A percentile compares a stretch with the other conserved stretches of the same genome.
Evolutionary conservation across 2,888 invertebrate species (phyloP).

Genomic region (Lymantria dispar): DNA sequence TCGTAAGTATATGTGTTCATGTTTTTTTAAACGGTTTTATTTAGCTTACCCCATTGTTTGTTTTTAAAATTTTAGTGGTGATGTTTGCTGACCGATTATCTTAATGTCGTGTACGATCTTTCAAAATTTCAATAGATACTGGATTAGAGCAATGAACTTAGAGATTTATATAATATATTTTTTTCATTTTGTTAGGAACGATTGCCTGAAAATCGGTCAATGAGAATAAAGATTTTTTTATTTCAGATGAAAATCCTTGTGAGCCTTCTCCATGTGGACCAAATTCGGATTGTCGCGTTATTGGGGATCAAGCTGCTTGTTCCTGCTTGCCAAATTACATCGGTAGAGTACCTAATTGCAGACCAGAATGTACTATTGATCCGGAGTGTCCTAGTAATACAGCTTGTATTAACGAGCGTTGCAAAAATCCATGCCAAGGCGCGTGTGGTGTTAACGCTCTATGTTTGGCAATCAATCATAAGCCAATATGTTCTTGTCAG

Average conservation of each 20-base stretch:
- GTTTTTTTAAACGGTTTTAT: too few relatives aligned
- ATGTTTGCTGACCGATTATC: too few relatives aligned
- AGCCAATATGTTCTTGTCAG: slow-evolving; percentile 90
- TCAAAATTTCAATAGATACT: too few relatives aligned
- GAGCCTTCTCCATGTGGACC: slow-evolving; percentile 92
- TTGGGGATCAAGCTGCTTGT: slow-evolving; percentile 92
- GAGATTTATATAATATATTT: too few relatives aligned
- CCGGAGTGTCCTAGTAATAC: slow-evolving; percentile 91
- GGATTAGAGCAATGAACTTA: too few relatives aligned
- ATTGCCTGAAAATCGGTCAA: too few relatives aligned
- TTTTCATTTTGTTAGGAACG: too few relatives aligned
- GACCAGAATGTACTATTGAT: slow-evolving; percentile 91
- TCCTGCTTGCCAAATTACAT: slow-evolving; percentile 91
- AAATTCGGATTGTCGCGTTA: slow-evolving; percentile 90
- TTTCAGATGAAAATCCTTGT: slow-evolving; percentile 84
- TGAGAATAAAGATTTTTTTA: not conserved
- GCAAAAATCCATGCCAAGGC: slow-evolving; percentile 92
- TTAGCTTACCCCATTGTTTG: too few relatives aligned
- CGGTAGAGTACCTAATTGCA: slow-evolving; percentile 92
- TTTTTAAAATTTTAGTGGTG: too few relatives aligned
- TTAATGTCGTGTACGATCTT: too few relatives aligned
- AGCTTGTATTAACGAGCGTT: slow-evolving; percentile 91
- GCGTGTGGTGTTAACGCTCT: slow-evolving; percentile 90
- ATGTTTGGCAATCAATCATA: slow-evolving; percentile 93
- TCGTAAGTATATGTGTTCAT: slow-evolving; percentile 63